Percentiles rank a stretch among this genome's conserved stretches.
Conservation (phyloP, 2,797 vertebrate species). For the Sebastes variabilis region DNA sequence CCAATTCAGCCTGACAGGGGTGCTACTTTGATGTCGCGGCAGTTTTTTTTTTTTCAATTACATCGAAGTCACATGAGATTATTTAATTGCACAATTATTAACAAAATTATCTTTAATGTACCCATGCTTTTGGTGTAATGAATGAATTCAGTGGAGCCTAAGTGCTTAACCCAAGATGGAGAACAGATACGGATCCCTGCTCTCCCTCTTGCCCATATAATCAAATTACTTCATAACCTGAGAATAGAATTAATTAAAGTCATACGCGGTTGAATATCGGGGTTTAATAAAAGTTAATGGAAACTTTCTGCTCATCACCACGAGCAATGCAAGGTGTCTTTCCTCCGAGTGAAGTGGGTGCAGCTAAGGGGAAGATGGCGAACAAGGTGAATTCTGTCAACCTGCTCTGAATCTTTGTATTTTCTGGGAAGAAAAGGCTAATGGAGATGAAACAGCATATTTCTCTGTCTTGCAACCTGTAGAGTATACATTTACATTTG, state of each 20-base stretch:
- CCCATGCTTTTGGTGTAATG: slow-evolving; percentile 64
- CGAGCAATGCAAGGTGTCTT: slow-evolving; percentile 23
- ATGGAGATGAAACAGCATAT: background rate
- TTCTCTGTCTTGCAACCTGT: background rate
- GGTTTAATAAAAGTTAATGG: slow-evolving; percentile 77
- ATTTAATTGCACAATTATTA: slow-evolving; percentile 80
- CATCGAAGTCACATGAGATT: slow-evolving; percentile 63
- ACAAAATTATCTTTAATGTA: slow-evolving; percentile 74
- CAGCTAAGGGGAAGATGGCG: background rate
- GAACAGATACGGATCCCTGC: slow-evolving; percentile 66
- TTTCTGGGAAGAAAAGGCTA: background rate
- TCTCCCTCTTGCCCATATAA: slow-evolving; percentile 70
- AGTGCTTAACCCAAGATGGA: slow-evolving; percentile 71
- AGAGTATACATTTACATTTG: background rate
- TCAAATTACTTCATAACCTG: slow-evolving; percentile 78
- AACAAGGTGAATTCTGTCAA: slow-evolving; percentile 5
- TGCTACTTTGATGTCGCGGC: slow-evolving; percentile 59
- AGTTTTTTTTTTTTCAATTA: slow-evolving; percentile 67
- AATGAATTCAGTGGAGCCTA: slow-evolving; percentile 70
- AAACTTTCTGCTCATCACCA: slow-evolving; percentile 71
- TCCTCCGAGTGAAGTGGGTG: slow-evolving; percentile 21
- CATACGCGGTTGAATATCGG: slow-evolving; percentile 63
- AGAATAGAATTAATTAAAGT: slow-evolving; percentile 79
- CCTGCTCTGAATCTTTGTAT: background rate
- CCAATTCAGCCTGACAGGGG: slow-evolving; percentile 25